Percentiles rank a stretch among this genome's conserved stretches.
Evolutionary conservation across 1,140 invertebrate species (phyloP).

Genomic region (Dendroctonus valens): DNA sequence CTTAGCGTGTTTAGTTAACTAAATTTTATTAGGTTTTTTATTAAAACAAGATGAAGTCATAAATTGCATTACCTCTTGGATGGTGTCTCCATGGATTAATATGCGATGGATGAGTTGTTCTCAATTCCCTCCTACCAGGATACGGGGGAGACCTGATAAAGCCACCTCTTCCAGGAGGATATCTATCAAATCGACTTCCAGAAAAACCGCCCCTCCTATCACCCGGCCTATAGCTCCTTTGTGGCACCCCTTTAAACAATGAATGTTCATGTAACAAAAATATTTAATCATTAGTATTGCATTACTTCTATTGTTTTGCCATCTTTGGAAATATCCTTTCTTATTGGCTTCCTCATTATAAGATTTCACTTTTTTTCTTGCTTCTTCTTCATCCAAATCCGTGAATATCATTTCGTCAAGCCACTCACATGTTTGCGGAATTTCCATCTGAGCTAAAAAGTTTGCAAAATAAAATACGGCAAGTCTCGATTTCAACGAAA

Average conservation of each 20-base stretch:
- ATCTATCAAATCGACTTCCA: not conserved
- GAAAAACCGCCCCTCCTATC: not conserved
- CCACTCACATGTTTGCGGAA: conserved; percentile 57
- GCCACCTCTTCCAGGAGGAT: not conserved
- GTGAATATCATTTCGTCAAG: conserved; percentile 73
- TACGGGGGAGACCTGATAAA: not conserved
- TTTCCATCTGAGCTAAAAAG: conserved; percentile 55
- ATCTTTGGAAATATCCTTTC: conserved; percentile 55
- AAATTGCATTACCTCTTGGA: too few relatives aligned
- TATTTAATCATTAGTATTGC: not conserved
- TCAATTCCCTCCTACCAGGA: conserved; percentile 6
- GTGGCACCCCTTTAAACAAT: not conserved
- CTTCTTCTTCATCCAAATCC: conserved; percentile 69
- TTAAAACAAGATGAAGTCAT: too few relatives aligned
- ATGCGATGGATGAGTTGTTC: not conserved
- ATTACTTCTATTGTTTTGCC: conserved; percentile 43
- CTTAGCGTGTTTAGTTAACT: too few relatives aligned
- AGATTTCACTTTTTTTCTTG: conserved; percentile 66
- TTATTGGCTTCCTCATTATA: conserved; percentile 78
- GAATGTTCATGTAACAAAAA: not conserved
- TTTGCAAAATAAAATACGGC: not conserved
- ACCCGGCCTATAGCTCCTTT: not conserved
- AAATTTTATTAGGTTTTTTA: too few relatives aligned
- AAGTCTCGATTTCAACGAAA: too few relatives aligned
- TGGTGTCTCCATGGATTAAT: too few relatives aligned